Percentiles rank a stretch among this genome's conserved stretches.
Evolutionary conservation across 1,140 invertebrate species (phyloP).

Genomic region (Pachyrhynchus sulphureomaculatus): DNA sequence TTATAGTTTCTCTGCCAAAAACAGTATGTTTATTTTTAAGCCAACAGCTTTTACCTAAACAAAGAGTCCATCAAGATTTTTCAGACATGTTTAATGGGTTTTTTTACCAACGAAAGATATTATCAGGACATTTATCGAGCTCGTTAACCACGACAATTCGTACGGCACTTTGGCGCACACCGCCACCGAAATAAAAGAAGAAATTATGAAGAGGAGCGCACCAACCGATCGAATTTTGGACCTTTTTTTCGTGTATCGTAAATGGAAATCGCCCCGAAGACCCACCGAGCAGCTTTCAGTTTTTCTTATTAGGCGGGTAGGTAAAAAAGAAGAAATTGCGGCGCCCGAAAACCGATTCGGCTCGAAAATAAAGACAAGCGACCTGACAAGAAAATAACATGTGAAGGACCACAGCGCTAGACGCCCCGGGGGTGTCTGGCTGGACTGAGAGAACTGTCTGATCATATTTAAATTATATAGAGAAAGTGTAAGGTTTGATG

Average conservation of each 20-base stretch:
- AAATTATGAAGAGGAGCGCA: neutral
- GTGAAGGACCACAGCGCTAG: slow-evolving; percentile 15
- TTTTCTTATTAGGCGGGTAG: slow-evolving; percentile 3
- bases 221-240: neutral
- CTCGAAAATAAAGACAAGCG: slow-evolving; percentile 23
- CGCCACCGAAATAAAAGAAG: neutral
- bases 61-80: too few species aligned
- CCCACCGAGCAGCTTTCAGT: slow-evolving; percentile 5
- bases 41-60: too few species aligned
- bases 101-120: too few species aligned
- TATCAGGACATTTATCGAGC: too few species aligned
- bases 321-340: slow-evolving; percentile 9
- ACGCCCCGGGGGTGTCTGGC: slow-evolving; percentile 2
- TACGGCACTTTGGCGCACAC: too few species aligned
- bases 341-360: slow-evolving; percentile 22
- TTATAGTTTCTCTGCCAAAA: too few species aligned
- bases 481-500: neutral
- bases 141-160: too few species aligned
- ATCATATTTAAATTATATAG: slow-evolving; percentile 4
- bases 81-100: too few species aligned
- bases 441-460: slow-evolving; percentile 12
- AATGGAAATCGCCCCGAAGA: slow-evolving; percentile 11
- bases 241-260: slow-evolving; percentile 4
- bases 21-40: too few species aligned
- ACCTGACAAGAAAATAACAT: slow-evolving; percentile 19